phyloP scores from a whole-genome alignment of 2,888 invertebrate species.

The Caenorhabditis auriculariae region DNA sequence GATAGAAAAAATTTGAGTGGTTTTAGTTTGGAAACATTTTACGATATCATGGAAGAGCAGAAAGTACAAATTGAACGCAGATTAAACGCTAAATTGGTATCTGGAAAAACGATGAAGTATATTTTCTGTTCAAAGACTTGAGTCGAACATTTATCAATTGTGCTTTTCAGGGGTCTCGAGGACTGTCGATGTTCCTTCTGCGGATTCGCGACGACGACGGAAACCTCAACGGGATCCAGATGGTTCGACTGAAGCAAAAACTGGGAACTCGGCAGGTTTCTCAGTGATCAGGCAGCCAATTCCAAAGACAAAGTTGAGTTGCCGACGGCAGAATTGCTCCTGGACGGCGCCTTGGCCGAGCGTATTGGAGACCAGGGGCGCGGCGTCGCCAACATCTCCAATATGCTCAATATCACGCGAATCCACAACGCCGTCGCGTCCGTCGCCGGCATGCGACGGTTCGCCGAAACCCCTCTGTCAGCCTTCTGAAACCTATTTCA shows the following conservation, averaged over 20 bases:
- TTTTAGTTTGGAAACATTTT: too few relatives aligned
- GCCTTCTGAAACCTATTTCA: constrained; percentile 39
- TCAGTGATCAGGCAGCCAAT: background rate
- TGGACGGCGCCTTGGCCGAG: constrained; percentile 65
- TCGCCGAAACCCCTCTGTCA: background rate
- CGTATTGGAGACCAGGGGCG: constrained; percentile 32
- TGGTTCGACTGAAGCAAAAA: constrained; percentile 69
- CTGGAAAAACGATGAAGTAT: constrained; percentile 1
- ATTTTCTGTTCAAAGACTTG: background rate
- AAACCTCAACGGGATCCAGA: constrained; percentile 68
- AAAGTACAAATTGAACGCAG: too few relatives aligned
- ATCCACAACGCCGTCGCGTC: constrained; percentile 68
- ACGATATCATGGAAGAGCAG: too few relatives aligned
- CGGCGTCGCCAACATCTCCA: constrained; percentile 68
- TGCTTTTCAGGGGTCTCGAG: constrained; percentile 65
- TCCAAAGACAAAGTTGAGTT: constrained; percentile 45
- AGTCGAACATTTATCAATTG: background rate
- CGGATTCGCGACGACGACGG: constrained; percentile 64
- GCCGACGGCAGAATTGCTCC: constrained; percentile 70
- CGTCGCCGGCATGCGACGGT: constrained; percentile 56
- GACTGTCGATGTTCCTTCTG: constrained; percentile 69
- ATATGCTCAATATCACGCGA: constrained; percentile 69
- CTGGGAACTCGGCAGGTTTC: constrained; percentile 68
- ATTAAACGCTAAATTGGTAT: too few relatives aligned
- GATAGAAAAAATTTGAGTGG: too few relatives aligned